Evolutionary conservation across 2,113 vertebrate species (phyloP), one percentile per base, ranked within the genome.

Genomic region (Anoura caudifer): DNA sequence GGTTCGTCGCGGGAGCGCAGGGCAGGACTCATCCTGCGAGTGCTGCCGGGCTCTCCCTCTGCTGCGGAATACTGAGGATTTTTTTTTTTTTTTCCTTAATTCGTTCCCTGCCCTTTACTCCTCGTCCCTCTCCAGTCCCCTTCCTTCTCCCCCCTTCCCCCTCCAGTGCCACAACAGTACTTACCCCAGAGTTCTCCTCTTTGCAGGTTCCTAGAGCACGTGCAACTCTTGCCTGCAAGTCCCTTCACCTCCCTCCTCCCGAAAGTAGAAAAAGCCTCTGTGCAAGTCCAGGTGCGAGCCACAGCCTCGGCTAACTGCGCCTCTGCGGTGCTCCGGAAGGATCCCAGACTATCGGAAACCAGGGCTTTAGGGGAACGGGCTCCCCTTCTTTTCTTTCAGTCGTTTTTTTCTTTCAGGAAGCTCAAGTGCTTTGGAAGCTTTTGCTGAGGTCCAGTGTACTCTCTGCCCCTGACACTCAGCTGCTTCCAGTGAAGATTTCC

Each of bases 161-260:
- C 52, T 92, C 59, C 38, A 12, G 65, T 38, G 65, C 86, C 83
- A 45, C 59, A 73, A 26, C 45, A 15, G 47, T 69, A 98, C 97
- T 97, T 95, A 98, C 97, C 97, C 95, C 85, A 8, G 87, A 97
- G 91, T 96, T 94, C 77, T 96, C 69, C 73, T 86, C 67, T 76
- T 50, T 54, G 94, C 94, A 59, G 81, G 11, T n/a, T 92, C 87
- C 87, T 43, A 82, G 81, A 95, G 12, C 92, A 84, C 90, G 77
- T 92, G 94, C 56, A 80, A 95, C 95, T 96, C 95, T 70, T 31
- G 89, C 80, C 84, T 43, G 70, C 94, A 28, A 95, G 77, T 72
- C 94, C 90, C 95, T 85, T 88, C 84, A 83, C 90, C 87, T 75
- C 88, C 73, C 94, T 95, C 81, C 90, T 83, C 87, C 79, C 50